Percentiles rank a stretch among this genome's conserved stretches.
phyloP scores from a whole-genome alignment of 2,888 invertebrate species.

The Shargacucullia verbasci region DNA sequence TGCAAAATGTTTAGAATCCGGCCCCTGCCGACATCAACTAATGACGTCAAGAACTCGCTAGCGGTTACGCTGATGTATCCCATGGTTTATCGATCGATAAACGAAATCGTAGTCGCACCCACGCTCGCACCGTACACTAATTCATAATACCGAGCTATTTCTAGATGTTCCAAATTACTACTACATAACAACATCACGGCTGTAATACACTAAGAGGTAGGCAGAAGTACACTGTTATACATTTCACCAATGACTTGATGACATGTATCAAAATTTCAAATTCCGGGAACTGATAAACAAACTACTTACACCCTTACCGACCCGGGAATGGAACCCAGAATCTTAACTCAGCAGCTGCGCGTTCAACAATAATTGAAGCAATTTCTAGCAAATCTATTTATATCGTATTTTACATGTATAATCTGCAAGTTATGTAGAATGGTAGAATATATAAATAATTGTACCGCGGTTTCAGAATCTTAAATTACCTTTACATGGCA shows the following conservation, averaged over 20 bases:
- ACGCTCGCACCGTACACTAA: slow-evolving; percentile 19
- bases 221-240: too few relatives aligned
- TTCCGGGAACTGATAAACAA: too few relatives aligned
- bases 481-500: background rate
- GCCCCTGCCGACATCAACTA: slow-evolving; percentile 35
- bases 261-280: too few relatives aligned
- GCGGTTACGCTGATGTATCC: slow-evolving; percentile 18
- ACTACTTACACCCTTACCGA: too few relatives aligned
- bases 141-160: slow-evolving; percentile 36
- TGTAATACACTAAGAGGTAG: too few relatives aligned
- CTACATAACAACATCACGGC: too few relatives aligned
- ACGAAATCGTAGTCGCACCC: slow-evolving; percentile 24
- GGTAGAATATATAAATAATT: slow-evolving; percentile 2
- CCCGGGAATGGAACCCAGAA: too few relatives aligned
- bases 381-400: too few relatives aligned
- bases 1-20: slow-evolving; percentile 14
- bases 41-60: background rate
- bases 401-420: too few relatives aligned
- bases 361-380: too few relatives aligned
- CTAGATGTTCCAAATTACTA: slow-evolving; percentile 9
- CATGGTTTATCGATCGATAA: slow-evolving; percentile 24
- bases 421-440: slow-evolving; percentile 7
- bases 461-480: background rate
- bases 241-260: too few relatives aligned
- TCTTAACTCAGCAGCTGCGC: too few relatives aligned